Evolutionary conservation across 2,797 vertebrate genomes (phyloP).

Genomic region (Rhinella marina): DNA sequence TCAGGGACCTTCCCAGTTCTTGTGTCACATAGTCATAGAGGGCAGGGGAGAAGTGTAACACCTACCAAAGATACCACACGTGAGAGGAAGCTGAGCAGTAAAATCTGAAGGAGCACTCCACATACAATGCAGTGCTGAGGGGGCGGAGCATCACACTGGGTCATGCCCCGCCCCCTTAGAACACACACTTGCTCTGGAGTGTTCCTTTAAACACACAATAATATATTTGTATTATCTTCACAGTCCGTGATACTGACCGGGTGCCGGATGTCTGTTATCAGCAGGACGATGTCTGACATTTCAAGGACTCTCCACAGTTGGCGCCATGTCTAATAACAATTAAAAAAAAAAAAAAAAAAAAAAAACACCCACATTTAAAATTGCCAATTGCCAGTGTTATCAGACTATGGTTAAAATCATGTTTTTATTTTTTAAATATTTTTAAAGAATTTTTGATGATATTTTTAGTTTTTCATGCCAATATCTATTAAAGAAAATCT

Average conservation of each 20-base stretch:
- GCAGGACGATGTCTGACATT: slow-evolving; percentile 90
- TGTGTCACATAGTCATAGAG: slow-evolving; percentile 85
- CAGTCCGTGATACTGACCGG: slow-evolving; percentile 76
- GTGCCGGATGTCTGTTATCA: slow-evolving; percentile 91
- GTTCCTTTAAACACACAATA: neutral
- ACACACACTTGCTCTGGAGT: neutral
- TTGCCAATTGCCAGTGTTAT: neutral
- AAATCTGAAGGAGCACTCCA: neutral
- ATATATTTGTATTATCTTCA: neutral
- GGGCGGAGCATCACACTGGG: neutral
- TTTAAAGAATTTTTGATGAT: no score
- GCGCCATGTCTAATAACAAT: slow-evolving; percentile 85
- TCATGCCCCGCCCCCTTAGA: neutral
- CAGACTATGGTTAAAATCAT: no score
- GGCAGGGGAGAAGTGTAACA: slow-evolving; percentile 87
- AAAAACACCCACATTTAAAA: neutral
- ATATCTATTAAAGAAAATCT: no score
- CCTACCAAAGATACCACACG: slow-evolving; percentile 70
- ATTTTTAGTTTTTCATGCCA: no score
- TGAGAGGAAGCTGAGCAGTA: neutral
- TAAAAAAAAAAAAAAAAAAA: neutral
- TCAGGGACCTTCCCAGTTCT: slow-evolving; percentile 81
- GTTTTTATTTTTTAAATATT: no score
- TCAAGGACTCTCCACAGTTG: slow-evolving; percentile 94
- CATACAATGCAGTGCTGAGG: neutral